These are phyloP conservation scores for Cirrhinus molitorella DNA, from an alignment of 2,797 vertebrate genomes.

Conservation along the genomic window DNA sequence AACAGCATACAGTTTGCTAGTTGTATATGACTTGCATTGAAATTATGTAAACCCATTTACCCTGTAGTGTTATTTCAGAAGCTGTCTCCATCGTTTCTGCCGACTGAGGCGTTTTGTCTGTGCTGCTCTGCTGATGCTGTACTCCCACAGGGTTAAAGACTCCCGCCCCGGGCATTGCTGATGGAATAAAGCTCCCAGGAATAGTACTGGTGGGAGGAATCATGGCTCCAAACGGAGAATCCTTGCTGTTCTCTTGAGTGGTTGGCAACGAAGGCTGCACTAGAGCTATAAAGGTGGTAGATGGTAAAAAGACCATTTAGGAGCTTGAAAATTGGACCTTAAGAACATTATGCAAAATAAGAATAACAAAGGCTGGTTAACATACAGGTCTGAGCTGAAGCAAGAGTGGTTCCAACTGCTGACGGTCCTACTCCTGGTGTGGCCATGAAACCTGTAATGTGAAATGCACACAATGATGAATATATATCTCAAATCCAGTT, in stretches of 20 bases:
- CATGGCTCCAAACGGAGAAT: slow-evolving; percentile 86
- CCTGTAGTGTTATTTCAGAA: slow-evolving; percentile 80
- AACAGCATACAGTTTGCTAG: background rate
- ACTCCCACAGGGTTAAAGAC: slow-evolving; percentile 87
- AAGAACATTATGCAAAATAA: background rate
- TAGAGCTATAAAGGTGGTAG: slow-evolving; percentile 79
- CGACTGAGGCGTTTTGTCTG: slow-evolving; percentile 72
- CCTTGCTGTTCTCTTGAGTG: slow-evolving; percentile 89
- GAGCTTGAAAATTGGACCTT: background rate
- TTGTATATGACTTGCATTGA: background rate
- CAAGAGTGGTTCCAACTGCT: slow-evolving; percentile 74
- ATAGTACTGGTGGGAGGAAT: slow-evolving; percentile 87
- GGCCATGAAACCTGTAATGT: slow-evolving; percentile 85
- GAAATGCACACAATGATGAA: background rate
- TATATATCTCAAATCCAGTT: background rate
- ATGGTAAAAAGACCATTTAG: background rate
- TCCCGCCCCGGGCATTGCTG: slow-evolving; percentile 82
- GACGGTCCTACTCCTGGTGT: slow-evolving; percentile 86
- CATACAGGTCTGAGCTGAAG: slow-evolving; percentile 76
- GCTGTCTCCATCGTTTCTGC: slow-evolving; percentile 75
- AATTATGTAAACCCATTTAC: slow-evolving; percentile 60
- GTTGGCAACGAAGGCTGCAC: slow-evolving; percentile 86
- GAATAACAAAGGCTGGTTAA: slow-evolving; percentile 49
- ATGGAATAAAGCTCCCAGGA: slow-evolving; percentile 84
- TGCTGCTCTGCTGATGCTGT: slow-evolving; percentile 71